Conservation (phyloP, 2,797 vertebrate genomes). For the Molossus molossus region DNA sequence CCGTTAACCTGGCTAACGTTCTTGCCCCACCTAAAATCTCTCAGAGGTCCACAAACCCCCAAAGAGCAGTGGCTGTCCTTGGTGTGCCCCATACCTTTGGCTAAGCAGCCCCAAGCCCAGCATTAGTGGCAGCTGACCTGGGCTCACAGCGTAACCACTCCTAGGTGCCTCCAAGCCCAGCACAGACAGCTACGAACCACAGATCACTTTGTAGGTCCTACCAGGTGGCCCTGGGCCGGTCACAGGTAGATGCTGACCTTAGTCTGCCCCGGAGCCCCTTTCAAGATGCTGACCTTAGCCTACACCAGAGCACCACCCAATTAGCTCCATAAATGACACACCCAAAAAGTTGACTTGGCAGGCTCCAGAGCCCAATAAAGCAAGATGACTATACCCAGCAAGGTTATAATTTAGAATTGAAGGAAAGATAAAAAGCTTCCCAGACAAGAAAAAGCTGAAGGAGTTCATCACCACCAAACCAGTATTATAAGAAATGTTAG, state of each 20-base stretch:
- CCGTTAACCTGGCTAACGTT: neutral
- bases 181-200: neutral
- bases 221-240: neutral
- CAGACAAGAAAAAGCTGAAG: neutral
- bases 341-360: neutral
- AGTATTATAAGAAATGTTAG: neutral
- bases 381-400: neutral
- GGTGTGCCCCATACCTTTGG: neutral
- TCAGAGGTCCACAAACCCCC: neutral
- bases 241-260: neutral
- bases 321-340: neutral
- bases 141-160: too few relatives aligned
- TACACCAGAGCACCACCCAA: neutral
- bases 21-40: neutral
- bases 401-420: neutral
- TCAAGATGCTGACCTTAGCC: neutral
- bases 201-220: neutral
- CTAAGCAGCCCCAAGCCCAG: too few relatives aligned
- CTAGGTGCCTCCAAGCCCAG: too few relatives aligned
- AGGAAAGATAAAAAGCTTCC: neutral
- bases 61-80: neutral
- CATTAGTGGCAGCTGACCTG: too few relatives aligned
- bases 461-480: neutral
- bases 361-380: neutral
- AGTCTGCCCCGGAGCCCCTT: neutral